phyloP scores from a whole-genome alignment of 1,140 invertebrate species.

The Neuroterus valhalla region DNA sequence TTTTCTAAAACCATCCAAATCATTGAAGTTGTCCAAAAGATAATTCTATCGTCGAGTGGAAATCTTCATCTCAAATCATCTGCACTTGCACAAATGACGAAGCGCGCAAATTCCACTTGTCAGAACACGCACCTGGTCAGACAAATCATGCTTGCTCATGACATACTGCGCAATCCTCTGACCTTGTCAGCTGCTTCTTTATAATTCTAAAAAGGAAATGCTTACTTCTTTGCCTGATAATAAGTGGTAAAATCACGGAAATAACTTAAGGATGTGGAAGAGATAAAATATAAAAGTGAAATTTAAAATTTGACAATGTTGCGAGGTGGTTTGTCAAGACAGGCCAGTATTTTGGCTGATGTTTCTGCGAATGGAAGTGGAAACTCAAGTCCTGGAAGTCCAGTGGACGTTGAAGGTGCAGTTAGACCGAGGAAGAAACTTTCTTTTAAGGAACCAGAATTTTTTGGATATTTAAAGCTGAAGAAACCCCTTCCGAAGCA shows the following conservation, averaged over 20 bases:
- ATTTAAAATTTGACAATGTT: not conserved
- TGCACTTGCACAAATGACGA: conserved; percentile 14
- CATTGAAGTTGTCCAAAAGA: too few species aligned
- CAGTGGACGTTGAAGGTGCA: conserved; percentile 63
- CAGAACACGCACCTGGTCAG: conserved; percentile 3
- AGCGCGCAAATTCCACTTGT: not conserved
- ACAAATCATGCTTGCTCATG: not conserved
- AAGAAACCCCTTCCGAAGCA: conserved; percentile 56
- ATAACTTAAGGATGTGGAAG: not conserved
- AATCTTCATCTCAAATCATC: conserved; percentile 5
- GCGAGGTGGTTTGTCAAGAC: conserved; percentile 29
- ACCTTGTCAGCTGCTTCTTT: not conserved
- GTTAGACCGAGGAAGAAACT: conserved; percentile 88
- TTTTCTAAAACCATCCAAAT: too few species aligned
- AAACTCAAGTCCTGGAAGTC: conserved; percentile 57
- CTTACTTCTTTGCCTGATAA: not conserved
- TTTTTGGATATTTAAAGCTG: conserved; percentile 75
- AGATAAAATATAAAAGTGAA: not conserved
- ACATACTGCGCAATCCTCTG: conserved; percentile 21
- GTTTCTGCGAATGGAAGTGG: conserved; percentile 54
- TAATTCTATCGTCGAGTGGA: not conserved
- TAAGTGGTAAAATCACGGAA: not conserved
- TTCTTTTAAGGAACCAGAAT: conserved; percentile 89
- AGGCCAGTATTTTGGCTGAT: conserved; percentile 41
- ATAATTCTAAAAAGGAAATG: not conserved